Conservation (phyloP, 2,113 vertebrate genomes). For the Garra rufa region DNA sequence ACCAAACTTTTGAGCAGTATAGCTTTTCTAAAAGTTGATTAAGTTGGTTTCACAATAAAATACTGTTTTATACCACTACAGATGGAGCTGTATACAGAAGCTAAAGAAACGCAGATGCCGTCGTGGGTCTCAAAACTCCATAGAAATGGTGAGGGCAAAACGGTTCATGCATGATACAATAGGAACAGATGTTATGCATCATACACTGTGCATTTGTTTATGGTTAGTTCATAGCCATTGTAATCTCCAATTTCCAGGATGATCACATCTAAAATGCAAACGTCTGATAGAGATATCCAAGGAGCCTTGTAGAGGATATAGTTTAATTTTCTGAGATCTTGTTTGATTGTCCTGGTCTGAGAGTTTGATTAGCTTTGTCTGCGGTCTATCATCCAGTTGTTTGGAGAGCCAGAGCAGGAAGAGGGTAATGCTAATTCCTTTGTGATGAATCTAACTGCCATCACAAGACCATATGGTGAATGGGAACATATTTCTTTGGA, state of each 20-base stretch:
- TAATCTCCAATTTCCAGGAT: background rate
- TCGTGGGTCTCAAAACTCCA: conserved; percentile 51
- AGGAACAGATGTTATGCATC: background rate
- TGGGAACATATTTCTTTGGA: conserved; percentile 48
- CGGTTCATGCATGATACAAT: background rate
- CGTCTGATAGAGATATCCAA: background rate
- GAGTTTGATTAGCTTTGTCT: conserved; percentile 57
- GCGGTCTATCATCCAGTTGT: conserved; percentile 22
- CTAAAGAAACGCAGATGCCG: conserved; percentile 64
- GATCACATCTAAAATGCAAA: background rate
- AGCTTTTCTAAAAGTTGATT: background rate
- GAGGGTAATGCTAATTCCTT: conserved; percentile 52
- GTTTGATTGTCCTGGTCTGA: conserved; percentile 41
- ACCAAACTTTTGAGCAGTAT: background rate
- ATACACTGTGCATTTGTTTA: background rate
- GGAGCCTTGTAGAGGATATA: background rate
- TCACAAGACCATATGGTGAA: conserved; percentile 52
- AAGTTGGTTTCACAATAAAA: background rate
- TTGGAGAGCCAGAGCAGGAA: conserved; percentile 59
- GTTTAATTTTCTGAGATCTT: conserved; percentile 21
- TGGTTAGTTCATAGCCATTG: background rate
- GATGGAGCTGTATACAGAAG: conserved; percentile 65
- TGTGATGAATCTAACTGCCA: conserved; percentile 59
- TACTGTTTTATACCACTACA: conserved; percentile 48
- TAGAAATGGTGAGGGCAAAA: conserved; percentile 69